Percentiles rank a stretch among this genome's conserved stretches.
Conservation (phyloP, 2,113 vertebrate species). For the Microtus oregoni region DNA sequence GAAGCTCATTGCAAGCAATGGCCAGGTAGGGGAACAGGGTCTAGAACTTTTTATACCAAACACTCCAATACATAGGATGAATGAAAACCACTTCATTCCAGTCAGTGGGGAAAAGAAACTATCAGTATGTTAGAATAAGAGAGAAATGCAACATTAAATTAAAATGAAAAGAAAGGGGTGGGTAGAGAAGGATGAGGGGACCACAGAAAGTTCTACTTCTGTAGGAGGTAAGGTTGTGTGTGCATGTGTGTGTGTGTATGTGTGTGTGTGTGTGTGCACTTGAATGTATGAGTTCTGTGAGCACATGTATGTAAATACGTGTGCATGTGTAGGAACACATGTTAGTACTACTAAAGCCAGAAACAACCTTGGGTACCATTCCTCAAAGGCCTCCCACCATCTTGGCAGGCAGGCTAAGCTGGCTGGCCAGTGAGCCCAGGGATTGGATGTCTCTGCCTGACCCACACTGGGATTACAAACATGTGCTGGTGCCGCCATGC, state of each 20-base stretch:
- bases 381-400: too few species aligned
- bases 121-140: neutral
- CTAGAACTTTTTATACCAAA: slow-evolving; percentile 38
- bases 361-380: neutral
- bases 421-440: neutral
- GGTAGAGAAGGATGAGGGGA: neutral
- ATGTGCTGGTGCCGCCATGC: neutral
- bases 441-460: too few species aligned
- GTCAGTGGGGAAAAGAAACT: slow-evolving; percentile 6
- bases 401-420: neutral
- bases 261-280: neutral
- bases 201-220: too few species aligned
- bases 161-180: neutral
- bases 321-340: neutral
- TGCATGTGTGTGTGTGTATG: neutral
- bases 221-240: neutral
- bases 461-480: neutral
- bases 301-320: neutral
- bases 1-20: neutral
- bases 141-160: neutral
- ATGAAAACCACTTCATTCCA: slow-evolving; percentile 29
- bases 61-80: neutral
- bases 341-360: neutral
- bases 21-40: too few species aligned
- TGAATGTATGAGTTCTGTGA: neutral